Percentiles rank a stretch among this genome's conserved stretches.
Conservation (phyloP, 2,113 vertebrate genomes). For the Excalfactoria chinensis region DNA sequence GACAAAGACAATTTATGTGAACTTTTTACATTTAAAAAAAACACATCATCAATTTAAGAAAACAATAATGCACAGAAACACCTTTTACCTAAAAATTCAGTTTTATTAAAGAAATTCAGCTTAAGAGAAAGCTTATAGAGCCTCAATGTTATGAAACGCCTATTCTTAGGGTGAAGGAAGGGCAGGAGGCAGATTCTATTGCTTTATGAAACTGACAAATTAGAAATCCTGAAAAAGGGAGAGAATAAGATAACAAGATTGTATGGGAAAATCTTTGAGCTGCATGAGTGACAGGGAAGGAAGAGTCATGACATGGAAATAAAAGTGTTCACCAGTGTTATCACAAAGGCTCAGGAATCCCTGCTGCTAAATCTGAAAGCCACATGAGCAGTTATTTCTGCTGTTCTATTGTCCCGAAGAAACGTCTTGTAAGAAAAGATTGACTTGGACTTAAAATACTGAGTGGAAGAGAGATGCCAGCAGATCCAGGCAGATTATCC, state of each 20-base stretch:
- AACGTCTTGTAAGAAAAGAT: not conserved
- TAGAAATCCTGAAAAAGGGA: not conserved
- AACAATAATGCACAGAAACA: not conserved
- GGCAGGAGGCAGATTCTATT: not conserved
- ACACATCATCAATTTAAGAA: not conserved
- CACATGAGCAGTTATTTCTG: not conserved
- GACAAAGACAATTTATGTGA: not conserved
- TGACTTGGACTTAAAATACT: not conserved
- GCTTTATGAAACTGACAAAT: not conserved
- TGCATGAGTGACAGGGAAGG: not conserved
- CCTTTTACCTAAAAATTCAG: not conserved
- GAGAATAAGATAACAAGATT: not conserved
- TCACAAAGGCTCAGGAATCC: not conserved
- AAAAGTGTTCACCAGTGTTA: not conserved
- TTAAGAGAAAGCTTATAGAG: not conserved
- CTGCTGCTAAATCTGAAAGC: not conserved
- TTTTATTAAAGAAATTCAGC: not conserved
- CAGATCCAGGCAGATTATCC: not conserved
- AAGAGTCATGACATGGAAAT: not conserved
- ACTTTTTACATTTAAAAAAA: not conserved
- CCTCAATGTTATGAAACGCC: not conserved
- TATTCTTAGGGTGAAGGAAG: accelerated
- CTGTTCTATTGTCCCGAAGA: not conserved
- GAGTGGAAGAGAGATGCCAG: not conserved
- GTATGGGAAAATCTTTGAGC: not conserved